Percentiles rank a stretch among this genome's conserved stretches.
These are phyloP conservation scores for Lithobates sylvaticus DNA, from an alignment of 2,797 vertebrate genomes.

Conservation along the genomic window DNA sequence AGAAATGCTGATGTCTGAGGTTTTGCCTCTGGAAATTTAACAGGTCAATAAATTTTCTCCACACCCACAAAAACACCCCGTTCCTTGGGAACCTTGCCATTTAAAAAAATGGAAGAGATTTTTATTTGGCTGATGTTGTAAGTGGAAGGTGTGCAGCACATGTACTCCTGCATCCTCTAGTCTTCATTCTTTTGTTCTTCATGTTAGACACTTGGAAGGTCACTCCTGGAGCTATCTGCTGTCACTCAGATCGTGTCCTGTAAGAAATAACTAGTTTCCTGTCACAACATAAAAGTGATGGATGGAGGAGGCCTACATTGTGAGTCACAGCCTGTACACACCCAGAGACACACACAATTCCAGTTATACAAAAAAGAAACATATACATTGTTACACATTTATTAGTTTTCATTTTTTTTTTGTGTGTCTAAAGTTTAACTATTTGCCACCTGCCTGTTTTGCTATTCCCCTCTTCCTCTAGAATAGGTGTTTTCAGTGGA, in stretches of 20 bases:
- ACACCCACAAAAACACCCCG: conserved; percentile 2
- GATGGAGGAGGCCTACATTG: conserved; percentile 35
- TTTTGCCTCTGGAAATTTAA: not conserved
- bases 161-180: not conserved
- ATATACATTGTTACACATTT: not conserved
- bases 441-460: not conserved
- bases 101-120: not conserved
- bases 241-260: conserved; percentile 25
- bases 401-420: not conserved
- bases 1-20: conserved; percentile 14
- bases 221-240: conserved; percentile 12
- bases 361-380: conserved; percentile 8
- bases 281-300: conserved; percentile 50
- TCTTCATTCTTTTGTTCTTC: not conserved
- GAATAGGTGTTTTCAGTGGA: not conserved
- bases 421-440: not conserved
- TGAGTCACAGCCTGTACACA: conserved; percentile 50
- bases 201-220: not conserved
- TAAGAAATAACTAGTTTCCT: conserved; percentile 43
- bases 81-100: not conserved
- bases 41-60: not conserved
- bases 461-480: not conserved
- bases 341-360: conserved; percentile 41
- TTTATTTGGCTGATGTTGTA: not conserved
- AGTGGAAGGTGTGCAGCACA: not conserved